A percentile compares a stretch with the other conserved stretches of the same genome.
Conservation (phyloP, 2,888 invertebrate species). For the Smittia aterrima region DNA sequence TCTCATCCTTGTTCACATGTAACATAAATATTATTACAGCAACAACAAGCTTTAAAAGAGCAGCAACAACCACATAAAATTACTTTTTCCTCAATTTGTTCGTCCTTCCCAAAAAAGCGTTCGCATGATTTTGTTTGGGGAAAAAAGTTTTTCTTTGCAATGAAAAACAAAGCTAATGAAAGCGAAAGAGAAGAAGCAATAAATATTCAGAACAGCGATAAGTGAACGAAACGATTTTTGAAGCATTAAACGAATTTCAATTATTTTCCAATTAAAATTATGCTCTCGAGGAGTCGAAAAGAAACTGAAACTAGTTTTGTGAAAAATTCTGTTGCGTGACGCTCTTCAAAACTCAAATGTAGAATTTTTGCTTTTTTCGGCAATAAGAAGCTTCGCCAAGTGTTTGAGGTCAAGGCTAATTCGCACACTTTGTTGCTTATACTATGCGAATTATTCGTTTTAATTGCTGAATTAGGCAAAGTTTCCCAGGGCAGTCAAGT, state of each 20-base stretch:
- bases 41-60: neutral
- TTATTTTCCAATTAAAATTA: constrained; percentile 22
- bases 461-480: neutral
- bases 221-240: neutral
- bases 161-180: neutral
- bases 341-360: neutral
- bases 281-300: neutral
- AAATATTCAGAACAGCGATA: neutral
- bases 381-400: neutral
- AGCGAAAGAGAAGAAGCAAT: neutral
- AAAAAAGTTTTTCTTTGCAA: neutral
- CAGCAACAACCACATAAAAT: neutral
- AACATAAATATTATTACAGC: constrained; percentile 29
- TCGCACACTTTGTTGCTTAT: neutral
- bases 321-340: neutral
- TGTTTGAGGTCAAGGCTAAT: constrained; percentile 36
- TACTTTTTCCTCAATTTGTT: neutral
- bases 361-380: neutral
- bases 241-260: constrained; percentile 6
- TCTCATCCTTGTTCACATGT: neutral
- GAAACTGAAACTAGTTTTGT: neutral
- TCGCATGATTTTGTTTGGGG: no score
- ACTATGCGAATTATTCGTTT: neutral
- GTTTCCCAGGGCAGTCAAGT: neutral
- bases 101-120: no score